phyloP scores from a whole-genome alignment of 2,888 invertebrate species.

The Xanthorhoe designata region DNA sequence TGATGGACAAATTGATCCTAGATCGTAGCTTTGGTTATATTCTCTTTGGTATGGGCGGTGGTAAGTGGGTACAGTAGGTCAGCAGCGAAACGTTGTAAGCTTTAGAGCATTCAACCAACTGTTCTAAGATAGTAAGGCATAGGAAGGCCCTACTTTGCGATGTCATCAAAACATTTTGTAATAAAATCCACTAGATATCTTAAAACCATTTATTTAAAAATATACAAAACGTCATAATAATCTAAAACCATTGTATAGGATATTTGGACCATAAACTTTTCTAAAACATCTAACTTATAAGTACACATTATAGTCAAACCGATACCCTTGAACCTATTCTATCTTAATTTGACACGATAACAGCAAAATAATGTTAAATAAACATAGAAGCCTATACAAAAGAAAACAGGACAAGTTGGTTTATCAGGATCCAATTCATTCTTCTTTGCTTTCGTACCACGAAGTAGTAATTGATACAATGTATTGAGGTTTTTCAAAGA shows the following conservation, averaged over 20 bases:
- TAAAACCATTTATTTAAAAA: constrained; percentile 62
- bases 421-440: background rate
- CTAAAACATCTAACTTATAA: constrained; percentile 54
- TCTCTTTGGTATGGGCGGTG: no score
- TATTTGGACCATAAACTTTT: constrained; percentile 39
- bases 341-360: constrained; percentile 38
- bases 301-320: constrained; percentile 64
- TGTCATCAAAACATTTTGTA: background rate
- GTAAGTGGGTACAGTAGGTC: no score
- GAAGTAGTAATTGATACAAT: background rate
- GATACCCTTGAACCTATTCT: constrained; percentile 60
- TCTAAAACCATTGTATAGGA: constrained; percentile 37
- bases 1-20: no score
- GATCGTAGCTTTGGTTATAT: no score
- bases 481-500: background rate
- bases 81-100: no score
- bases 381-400: background rate
- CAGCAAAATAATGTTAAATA: constrained; percentile 17
- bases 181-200: constrained; percentile 32
- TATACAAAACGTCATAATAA: constrained; percentile 59
- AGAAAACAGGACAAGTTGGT: background rate
- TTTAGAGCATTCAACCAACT: no score
- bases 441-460: background rate
- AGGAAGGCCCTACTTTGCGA: no score
- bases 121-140: no score